Percentiles rank a stretch among this genome's conserved stretches.
phyloP scores from a whole-genome alignment of 1,140 invertebrate species.

The Euschistus heros region DNA sequence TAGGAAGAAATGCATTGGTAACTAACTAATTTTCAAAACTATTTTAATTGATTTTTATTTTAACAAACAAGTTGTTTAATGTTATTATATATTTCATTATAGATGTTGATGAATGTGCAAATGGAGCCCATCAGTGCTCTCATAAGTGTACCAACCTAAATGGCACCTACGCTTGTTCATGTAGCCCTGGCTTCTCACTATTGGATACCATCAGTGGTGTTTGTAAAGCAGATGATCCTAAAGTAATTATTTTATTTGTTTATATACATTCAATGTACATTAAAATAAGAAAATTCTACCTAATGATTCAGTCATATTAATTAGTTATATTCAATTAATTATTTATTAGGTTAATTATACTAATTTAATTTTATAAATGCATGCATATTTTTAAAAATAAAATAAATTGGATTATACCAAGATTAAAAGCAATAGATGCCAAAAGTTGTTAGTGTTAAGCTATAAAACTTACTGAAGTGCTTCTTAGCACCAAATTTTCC shows the following conservation, averaged over 20 bases:
- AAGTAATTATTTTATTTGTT: slow-evolving; percentile 38
- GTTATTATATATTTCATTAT: slow-evolving; percentile 27
- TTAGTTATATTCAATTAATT: too few relatives aligned
- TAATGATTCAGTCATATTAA: too few relatives aligned
- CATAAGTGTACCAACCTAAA: slow-evolving; percentile 89
- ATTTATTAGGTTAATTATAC: too few relatives aligned
- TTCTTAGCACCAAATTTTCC: too few relatives aligned
- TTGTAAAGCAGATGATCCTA: slow-evolving; percentile 55
- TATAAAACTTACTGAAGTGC: too few relatives aligned
- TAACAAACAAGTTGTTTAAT: neutral
- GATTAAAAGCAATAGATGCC: too few relatives aligned
- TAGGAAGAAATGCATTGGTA: slow-evolving; percentile 59
- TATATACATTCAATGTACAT: too few relatives aligned
- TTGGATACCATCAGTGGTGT: slow-evolving; percentile 67
- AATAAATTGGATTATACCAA: too few relatives aligned
- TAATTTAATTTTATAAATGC: too few relatives aligned
- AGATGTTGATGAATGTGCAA: slow-evolving; percentile 85
- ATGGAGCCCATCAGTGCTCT: slow-evolving; percentile 75
- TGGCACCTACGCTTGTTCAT: slow-evolving; percentile 80
- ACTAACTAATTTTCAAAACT: slow-evolving; percentile 2
- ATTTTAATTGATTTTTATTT: neutral
- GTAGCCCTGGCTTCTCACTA: slow-evolving; percentile 67
- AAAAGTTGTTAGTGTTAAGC: too few relatives aligned
- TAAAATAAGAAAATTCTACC: too few relatives aligned
- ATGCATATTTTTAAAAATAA: too few relatives aligned